These are phyloP conservation scores for Drosophila kurseongensis DNA, from an alignment of 1,140 invertebrate genomes.

Conservation along the genomic window DNA sequence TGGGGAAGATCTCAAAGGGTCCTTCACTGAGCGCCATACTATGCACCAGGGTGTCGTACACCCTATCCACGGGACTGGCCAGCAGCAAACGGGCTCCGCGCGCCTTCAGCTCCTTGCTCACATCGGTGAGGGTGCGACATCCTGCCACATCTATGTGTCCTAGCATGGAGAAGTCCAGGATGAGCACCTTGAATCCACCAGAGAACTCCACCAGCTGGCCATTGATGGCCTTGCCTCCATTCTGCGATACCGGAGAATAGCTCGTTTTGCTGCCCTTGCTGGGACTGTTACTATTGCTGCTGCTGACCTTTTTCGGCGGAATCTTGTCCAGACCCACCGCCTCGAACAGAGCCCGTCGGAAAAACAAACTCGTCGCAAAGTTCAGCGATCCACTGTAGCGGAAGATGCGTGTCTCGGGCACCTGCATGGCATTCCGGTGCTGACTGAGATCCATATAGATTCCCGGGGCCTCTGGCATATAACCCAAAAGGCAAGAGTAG, in stretches of 20 bases:
- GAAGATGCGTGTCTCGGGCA: slow-evolving; percentile 77
- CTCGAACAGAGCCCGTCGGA: slow-evolving; percentile 68
- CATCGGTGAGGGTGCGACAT: slow-evolving; percentile 65
- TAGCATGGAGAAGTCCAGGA: slow-evolving; percentile 77
- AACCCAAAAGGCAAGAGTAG: slow-evolving; percentile 68
- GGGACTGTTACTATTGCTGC: slow-evolving; percentile 8
- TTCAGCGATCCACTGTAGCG: slow-evolving; percentile 80
- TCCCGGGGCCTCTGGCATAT: slow-evolving; percentile 67
- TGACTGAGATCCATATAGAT: slow-evolving; percentile 80
- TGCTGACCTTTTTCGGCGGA: slow-evolving; percentile 3
- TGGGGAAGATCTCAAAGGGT: slow-evolving; percentile 80
- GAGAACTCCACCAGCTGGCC: slow-evolving; percentile 19
- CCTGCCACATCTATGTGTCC: slow-evolving; percentile 81
- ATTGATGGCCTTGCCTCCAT: slow-evolving; percentile 42
- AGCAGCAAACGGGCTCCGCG: slow-evolving; percentile 64
- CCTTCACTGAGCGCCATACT: slow-evolving; percentile 80
- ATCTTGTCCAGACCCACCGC: slow-evolving; percentile 60
- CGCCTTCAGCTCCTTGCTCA: slow-evolving; percentile 71
- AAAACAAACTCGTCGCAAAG: slow-evolving; percentile 76
- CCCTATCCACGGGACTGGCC: slow-evolving; percentile 75
- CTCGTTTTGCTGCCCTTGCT: slow-evolving; percentile 33
- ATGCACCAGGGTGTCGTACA: slow-evolving; percentile 80
- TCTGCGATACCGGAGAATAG: slow-evolving; percentile 56
- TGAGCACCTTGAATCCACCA: slow-evolving; percentile 51
- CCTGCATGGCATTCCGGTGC: slow-evolving; percentile 72